A percentile compares a stretch with the other conserved stretches of the same genome.
These are phyloP conservation scores for Pseudeuparius sepicola DNA, from an alignment of 2,888 invertebrate species.

Conservation along the genomic window DNA sequence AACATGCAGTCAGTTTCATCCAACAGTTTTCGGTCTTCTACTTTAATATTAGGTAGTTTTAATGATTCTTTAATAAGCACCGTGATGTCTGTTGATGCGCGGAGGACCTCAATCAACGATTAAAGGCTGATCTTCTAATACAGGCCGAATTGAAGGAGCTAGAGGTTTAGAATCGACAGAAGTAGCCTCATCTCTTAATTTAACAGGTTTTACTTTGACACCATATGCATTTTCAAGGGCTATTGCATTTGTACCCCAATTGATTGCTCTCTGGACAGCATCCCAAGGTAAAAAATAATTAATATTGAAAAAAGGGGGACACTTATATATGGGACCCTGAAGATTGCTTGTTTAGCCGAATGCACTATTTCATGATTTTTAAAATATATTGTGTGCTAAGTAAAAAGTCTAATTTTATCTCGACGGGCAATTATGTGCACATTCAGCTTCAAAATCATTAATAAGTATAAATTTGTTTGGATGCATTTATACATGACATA, in stretches of 20 bases:
- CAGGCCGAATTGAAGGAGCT: constrained; percentile 45
- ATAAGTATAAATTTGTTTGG: too few relatives aligned
- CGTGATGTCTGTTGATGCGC: constrained; percentile 56
- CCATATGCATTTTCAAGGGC: constrained; percentile 54
- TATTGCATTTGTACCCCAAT: constrained; percentile 56
- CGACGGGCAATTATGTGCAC: too few relatives aligned
- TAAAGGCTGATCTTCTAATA: constrained; percentile 57
- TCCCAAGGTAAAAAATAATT: too few relatives aligned
- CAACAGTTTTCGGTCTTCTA: constrained; percentile 51
- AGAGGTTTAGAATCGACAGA: constrained; percentile 39
- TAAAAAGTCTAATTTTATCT: too few relatives aligned
- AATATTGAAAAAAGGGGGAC: too few relatives aligned
- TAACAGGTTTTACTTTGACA: constrained; percentile 42
- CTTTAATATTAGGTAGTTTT: constrained; percentile 41
- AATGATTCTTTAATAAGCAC: constrained; percentile 36
- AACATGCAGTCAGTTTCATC: constrained; percentile 28
- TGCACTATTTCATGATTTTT: too few relatives aligned
- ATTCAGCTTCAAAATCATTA: too few relatives aligned
- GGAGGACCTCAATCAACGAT: too few relatives aligned
- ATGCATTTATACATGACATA: too few relatives aligned
- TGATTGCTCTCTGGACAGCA: constrained; percentile 32
- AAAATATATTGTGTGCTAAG: too few relatives aligned
- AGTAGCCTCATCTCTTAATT: constrained; percentile 26
- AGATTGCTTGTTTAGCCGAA: too few relatives aligned
- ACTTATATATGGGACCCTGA: too few relatives aligned